These are phyloP conservation scores for Neria commutata DNA, from an alignment of 2,888 invertebrate genomes.

Conservation along the genomic window DNA sequence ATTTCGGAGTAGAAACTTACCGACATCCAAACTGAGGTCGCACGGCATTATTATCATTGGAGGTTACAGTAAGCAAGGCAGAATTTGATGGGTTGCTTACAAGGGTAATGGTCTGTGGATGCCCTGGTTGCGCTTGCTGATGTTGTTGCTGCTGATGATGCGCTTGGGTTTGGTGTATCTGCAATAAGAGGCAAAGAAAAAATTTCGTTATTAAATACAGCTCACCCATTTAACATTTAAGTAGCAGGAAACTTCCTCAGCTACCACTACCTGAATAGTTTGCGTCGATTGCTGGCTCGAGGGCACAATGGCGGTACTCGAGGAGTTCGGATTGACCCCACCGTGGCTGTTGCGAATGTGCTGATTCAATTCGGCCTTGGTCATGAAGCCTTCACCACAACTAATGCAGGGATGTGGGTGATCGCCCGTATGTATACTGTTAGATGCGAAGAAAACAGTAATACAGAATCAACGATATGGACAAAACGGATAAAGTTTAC, in stretches of 20 bases:
- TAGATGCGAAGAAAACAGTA: neutral
- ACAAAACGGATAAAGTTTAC: constrained; percentile 54
- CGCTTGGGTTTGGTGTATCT: constrained; percentile 45
- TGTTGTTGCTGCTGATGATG: constrained; percentile 60
- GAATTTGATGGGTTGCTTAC: constrained; percentile 60
- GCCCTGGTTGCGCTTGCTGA: constrained; percentile 47
- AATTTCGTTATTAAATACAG: neutral
- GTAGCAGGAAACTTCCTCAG: too few relatives aligned
- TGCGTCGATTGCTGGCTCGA: constrained; percentile 46
- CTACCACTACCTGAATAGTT: constrained; percentile 50
- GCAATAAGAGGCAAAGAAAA: neutral
- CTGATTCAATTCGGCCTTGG: constrained; percentile 72
- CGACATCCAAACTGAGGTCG: constrained; percentile 62
- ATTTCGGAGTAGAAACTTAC: constrained; percentile 41
- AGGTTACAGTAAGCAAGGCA: constrained; percentile 57
- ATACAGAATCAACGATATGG: neutral
- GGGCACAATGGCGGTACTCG: constrained; percentile 57
- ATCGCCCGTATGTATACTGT: constrained; percentile 75
- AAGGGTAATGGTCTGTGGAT: constrained; percentile 62
- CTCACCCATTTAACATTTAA: neutral
- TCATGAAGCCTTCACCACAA: constrained; percentile 78
- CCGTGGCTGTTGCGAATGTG: constrained; percentile 69
- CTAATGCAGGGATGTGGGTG: constrained; percentile 76
- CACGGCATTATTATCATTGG: constrained; percentile 57
- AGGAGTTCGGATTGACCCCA: constrained; percentile 61